Percentiles rank a stretch among this genome's conserved stretches.
Conservation (phyloP, 2,888 invertebrate genomes). For the Bugula neritina region DNA sequence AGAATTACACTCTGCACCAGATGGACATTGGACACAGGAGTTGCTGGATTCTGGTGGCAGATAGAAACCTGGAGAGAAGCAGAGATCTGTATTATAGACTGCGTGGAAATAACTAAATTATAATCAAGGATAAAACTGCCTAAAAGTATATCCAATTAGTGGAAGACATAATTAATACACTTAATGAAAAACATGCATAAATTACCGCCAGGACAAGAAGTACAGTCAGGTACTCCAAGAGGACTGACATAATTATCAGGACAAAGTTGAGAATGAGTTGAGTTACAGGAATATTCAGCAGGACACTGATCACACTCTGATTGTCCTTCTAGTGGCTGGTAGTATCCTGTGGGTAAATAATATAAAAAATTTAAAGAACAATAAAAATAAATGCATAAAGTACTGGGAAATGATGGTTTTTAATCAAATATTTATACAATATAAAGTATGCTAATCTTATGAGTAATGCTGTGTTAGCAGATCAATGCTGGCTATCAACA, state of each 20-base stretch:
- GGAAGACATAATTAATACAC: no score
- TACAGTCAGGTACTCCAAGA: conserved; percentile 30
- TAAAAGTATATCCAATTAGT: no score
- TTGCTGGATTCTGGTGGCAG: conserved; percentile 18
- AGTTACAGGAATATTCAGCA: conserved; percentile 41
- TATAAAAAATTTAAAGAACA: no score
- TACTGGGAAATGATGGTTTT: no score
- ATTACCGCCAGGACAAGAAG: conserved; percentile 30
- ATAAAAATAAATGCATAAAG: no score
- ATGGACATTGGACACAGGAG: conserved; percentile 27
- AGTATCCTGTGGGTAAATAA: background rate
- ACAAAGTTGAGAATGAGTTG: background rate
- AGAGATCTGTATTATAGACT: background rate
- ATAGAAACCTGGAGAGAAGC: background rate
- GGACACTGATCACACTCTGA: conserved; percentile 41
- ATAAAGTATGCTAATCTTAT: no score
- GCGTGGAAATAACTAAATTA: background rate
- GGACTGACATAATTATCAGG: background rate
- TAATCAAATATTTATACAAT: no score
- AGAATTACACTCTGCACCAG: conserved; percentile 32
- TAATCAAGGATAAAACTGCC: no score
- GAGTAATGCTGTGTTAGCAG: no score
- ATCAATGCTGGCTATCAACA: no score
- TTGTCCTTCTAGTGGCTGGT: conserved; percentile 30
- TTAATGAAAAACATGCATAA: background rate